Conservation (phyloP, 2,113 vertebrate genomes). For the Aptenodytes patagonicus region DNA sequence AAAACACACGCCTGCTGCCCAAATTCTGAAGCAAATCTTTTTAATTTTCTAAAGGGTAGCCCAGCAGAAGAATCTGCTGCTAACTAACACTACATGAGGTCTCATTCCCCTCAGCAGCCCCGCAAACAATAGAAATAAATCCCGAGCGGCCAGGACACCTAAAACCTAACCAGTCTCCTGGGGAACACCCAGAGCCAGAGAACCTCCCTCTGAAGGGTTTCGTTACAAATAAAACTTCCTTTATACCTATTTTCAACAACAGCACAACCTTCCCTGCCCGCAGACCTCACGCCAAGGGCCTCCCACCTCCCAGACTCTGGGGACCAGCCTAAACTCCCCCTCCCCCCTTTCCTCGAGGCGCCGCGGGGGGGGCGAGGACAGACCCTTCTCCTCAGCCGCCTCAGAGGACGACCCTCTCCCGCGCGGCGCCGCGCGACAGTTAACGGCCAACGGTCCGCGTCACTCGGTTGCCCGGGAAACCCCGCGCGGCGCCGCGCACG, state of each 20-base stretch:
- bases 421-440: not conserved
- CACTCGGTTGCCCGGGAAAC: not conserved
- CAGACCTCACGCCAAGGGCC: not conserved
- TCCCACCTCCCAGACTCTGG: too few relatives aligned
- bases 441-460: not conserved
- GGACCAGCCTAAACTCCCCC: too few relatives aligned
- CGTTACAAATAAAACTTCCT: too few relatives aligned
- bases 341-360: not conserved
- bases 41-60: not conserved
- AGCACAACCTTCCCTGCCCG: not conserved
- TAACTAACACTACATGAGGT: accelerated
- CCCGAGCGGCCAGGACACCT: not conserved
- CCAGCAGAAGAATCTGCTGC: not conserved
- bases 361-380: too few relatives aligned
- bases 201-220: not conserved
- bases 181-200: not conserved
- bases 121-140: not conserved
- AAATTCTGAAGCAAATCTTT: not conserved
- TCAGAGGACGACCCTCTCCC: not conserved
- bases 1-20: not conserved
- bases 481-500: not conserved
- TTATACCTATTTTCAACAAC: not conserved
- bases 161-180: not conserved
- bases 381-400: not conserved
- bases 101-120: not conserved